A percentile compares a stretch with the other conserved stretches of the same genome.
Evolutionary conservation across 2,888 invertebrate genomes (phyloP).

Genomic region (Leptodirus hochenwartii): DNA sequence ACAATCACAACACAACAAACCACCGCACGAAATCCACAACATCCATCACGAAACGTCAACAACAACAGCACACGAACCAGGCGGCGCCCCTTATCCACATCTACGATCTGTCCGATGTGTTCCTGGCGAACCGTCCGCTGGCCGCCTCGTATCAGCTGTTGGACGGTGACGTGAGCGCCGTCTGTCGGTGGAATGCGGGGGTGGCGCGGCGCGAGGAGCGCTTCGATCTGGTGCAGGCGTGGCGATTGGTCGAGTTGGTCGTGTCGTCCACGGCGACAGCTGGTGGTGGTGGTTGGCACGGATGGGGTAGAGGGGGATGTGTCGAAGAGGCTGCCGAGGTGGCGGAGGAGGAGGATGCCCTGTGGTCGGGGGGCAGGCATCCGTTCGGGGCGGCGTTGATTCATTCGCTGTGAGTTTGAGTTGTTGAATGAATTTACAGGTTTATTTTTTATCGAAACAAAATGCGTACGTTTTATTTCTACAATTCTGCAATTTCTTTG

Average conservation of each 20-base stretch:
- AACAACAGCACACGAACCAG: no score
- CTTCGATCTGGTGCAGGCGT: slow-evolving; percentile 69
- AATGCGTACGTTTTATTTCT: slow-evolving; percentile 3
- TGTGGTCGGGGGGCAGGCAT: slow-evolving; percentile 63
- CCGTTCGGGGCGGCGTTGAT: slow-evolving; percentile 76
- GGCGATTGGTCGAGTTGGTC: slow-evolving; percentile 66
- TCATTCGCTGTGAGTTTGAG: slow-evolving; percentile 73
- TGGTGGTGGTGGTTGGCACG: no score
- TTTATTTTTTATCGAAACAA: no score
- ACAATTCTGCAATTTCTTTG: slow-evolving; percentile 2
- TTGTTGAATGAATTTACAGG: background rate
- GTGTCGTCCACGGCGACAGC: no score
- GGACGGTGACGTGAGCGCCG: slow-evolving; percentile 37
- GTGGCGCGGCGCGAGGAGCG: slow-evolving; percentile 58
- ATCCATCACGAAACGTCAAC: no score
- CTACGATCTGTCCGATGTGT: slow-evolving; percentile 55
- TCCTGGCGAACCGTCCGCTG: slow-evolving; percentile 61
- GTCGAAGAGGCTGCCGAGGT: no score
- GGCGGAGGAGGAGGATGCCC: no score
- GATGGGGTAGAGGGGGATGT: slow-evolving; percentile 22
- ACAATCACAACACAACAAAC: no score
- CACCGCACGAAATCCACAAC: no score
- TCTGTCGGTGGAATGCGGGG: slow-evolving; percentile 67
- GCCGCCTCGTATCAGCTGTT: slow-evolving; percentile 65
- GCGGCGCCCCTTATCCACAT: no score